Evolutionary conservation across 2,888 invertebrate genomes (phyloP), one percentile per base, ranked within the genome.

Genomic region (Prionchulus punctatus): DNA sequence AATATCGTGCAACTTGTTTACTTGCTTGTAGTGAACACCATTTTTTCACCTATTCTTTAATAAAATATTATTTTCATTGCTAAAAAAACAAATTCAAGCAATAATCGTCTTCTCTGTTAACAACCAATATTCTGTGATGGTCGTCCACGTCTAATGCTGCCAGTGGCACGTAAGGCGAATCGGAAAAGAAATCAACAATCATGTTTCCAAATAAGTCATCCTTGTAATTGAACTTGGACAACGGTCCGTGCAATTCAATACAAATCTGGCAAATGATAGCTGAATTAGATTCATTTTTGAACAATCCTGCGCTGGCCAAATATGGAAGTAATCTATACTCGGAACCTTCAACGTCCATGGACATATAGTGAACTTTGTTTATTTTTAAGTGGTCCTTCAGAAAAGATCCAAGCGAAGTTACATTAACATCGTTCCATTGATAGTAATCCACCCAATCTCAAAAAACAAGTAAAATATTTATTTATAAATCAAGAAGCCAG

Each of bases 331-430:
- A 23, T 26, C 54, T 47, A 50, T 57, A 59, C 31, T 59, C 59
- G 1, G 54, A 36, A 21, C 59, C 59, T 36, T 59, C 59, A 7
- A 59, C 54, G 43, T 59, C 59, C 36, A 36, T 36, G 36, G 36
- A 36, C 36, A 36, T 12, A 36, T 36, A 36, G 36, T 36, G 36
- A 18, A 36, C 36, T 12, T 12, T 36, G 36, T 36, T 36, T 7
- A 36, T 36, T 36, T 36, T 7, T 12, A 18, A 7, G 12, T 12
- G 7, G 36, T 36, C 18, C 18, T 18, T 7, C 7, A 36, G 36
- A 36, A 36, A 36, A 36, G 36, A 36, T 7, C 36, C 36, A 7
- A 36, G 36, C 36, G 36, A 36, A 12, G 36, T 36, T 7, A 36
- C 36, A 12, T 36, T 36, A 12, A 36, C 36, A 12, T 36, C 18